These are phyloP conservation scores for Oscheius sp. DNA, from an alignment of 1,140 invertebrate genomes.

Conservation along the genomic window DNA sequence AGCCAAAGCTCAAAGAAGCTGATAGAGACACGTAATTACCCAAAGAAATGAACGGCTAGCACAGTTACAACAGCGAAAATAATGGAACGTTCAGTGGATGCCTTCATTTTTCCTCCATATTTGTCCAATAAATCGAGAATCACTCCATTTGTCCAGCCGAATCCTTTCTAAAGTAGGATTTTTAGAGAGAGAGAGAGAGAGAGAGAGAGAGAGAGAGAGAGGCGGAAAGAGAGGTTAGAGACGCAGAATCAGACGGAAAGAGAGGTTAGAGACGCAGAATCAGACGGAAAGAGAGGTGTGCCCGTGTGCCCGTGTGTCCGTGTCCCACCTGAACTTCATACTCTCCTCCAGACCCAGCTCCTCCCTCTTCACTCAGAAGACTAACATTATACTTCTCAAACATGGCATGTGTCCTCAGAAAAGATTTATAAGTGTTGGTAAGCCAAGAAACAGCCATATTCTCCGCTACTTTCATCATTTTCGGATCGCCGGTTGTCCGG, in stretches of 20 bases:
- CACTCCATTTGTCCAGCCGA: conserved; percentile 79
- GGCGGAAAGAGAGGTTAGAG: neutral
- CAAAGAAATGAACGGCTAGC: no score
- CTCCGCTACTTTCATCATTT: conserved; percentile 60
- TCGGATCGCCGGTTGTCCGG: conserved; percentile 62
- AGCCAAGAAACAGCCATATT: conserved; percentile 78
- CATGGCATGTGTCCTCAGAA: conserved; percentile 73
- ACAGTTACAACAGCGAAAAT: no score
- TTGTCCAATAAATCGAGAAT: conserved; percentile 56
- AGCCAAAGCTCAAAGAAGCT: no score
- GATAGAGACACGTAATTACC: no score
- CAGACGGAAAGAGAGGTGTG: neutral
- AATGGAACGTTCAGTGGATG: no score
- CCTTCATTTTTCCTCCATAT: conserved; percentile 46
- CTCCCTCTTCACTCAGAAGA: conserved; percentile 41
- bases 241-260: no score
- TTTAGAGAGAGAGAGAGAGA: neutral
- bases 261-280: no score
- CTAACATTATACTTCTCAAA: conserved; percentile 77
- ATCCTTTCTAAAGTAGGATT: conserved; percentile 73
- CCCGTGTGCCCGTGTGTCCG: no score
- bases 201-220: neutral
- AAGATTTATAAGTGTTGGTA: conserved; percentile 77
- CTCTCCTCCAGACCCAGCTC: conserved; percentile 54
- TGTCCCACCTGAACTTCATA: conserved; percentile 53